These are phyloP conservation scores for Anodontia alba DNA, from an alignment of 2,888 invertebrate species.

Conservation along the genomic window DNA sequence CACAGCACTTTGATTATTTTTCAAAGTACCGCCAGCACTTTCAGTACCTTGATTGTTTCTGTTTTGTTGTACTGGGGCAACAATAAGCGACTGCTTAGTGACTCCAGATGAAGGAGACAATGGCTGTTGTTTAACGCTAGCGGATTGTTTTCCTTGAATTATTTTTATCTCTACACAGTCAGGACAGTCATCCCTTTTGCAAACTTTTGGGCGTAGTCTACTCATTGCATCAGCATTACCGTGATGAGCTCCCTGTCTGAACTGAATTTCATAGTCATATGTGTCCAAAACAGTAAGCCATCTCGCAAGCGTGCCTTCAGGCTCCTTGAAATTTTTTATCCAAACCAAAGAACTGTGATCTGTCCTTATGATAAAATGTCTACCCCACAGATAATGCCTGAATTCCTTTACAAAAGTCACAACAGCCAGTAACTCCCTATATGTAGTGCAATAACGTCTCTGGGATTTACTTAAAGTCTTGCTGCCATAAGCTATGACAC, in stretches of 20 bases:
- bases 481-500: slow-evolving; percentile 60
- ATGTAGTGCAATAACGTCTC: slow-evolving; percentile 57
- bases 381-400: slow-evolving; percentile 61
- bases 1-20: not conserved
- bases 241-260: not conserved
- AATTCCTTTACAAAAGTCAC: slow-evolving; percentile 60
- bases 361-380: slow-evolving; percentile 57
- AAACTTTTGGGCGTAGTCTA: not conserved
- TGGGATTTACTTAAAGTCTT: slow-evolving; percentile 46
- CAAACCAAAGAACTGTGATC: slow-evolving; percentile 62
- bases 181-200: slow-evolving; percentile 1
- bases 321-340: slow-evolving; percentile 8
- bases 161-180: not conserved
- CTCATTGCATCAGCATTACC: slow-evolving; percentile 2
- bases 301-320: not conserved
- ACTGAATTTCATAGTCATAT: slow-evolving; percentile 7
- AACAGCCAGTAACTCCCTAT: slow-evolving; percentile 55
- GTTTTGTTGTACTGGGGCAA: not conserved
- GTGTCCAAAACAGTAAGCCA: slow-evolving; percentile 8
- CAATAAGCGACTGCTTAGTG: not conserved
- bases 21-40: too few species aligned
- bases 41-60: not conserved
- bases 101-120: not conserved
- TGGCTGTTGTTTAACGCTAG: not conserved
- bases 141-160: not conserved